A percentile compares a stretch with the other conserved stretches of the same genome.
phyloP scores from a whole-genome alignment of 2,797 vertebrate species.

The Helarctos malayanus region DNA sequence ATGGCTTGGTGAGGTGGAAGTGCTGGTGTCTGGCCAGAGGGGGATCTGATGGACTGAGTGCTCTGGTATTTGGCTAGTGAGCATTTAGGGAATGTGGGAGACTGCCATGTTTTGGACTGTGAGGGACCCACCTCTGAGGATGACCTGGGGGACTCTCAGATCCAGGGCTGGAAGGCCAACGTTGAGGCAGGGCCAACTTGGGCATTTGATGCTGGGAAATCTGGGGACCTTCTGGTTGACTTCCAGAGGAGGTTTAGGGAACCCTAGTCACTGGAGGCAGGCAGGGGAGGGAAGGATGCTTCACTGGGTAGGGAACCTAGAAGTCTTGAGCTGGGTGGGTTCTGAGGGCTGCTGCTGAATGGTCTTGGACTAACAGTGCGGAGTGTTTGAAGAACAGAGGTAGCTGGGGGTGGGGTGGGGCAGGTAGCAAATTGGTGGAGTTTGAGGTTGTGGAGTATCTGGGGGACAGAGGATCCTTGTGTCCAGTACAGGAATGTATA shows the following conservation, averaged over 20 bases:
- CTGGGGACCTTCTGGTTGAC: background rate
- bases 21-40: background rate
- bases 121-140: slow-evolving; percentile 28
- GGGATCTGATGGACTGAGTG: too few species aligned
- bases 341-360: background rate
- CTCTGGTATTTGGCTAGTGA: background rate
- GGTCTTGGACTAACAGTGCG: background rate
- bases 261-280: background rate
- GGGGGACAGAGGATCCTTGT: background rate
- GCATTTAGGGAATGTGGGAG: background rate
- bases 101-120: background rate
- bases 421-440: background rate
- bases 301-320: background rate
- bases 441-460: background rate
- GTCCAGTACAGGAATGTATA: background rate
- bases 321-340: background rate
- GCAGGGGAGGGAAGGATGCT: background rate
- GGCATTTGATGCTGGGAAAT: background rate
- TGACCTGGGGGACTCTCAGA: background rate
- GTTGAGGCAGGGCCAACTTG: background rate
- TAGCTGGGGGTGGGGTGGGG: background rate
- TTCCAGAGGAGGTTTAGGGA: background rate
- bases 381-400: background rate
- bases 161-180: background rate
- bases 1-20: background rate